Evolutionary conservation across 2,888 invertebrate species (phyloP), one percentile per base, ranked within the genome.

Genomic region (Dasypolia templi): DNA sequence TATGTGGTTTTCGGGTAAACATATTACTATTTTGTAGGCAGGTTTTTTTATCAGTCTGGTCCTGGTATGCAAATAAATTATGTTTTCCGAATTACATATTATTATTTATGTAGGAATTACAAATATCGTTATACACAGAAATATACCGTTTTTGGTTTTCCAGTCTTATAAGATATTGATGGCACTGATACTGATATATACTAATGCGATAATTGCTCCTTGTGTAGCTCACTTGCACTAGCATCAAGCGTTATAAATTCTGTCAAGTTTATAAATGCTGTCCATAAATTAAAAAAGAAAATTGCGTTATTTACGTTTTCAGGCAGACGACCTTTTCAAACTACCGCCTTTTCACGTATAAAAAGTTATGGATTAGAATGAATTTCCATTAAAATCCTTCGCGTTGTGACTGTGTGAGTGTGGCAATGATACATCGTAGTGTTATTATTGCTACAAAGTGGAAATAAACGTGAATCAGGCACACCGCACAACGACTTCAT

Each of bases 1-100:
- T 19, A n/a, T 29, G 59, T 29, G n/a, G n/a, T 17, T 53, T 78
- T 69, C 44, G 46, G 9, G 12, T 53, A 64, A 77, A 39, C 1
- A 44, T 42, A 32, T 46, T 35, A 19, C 19, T 78, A 0, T 49
- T 32, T 26, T 32, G 22, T 26, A 51, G 35, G 17, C n/a, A n/a
- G n/a, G n/a, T n/a, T n/a, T n/a, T 39, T 3, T 35, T 55, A 55
- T 39, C n/a, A 11, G 44, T 19, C 3, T 73, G 4, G 4, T n/a
- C 32, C 26, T 22, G 12, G 14, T 46, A 26, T 26, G 29, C 14
- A 42, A 58, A 39, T 17, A 39, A 12, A 49, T 32, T 42, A 32
- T 49, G 9, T 32, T 35, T 56, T 71, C 22, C 56, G 22, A 17
- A 29, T 26, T 22, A 1, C 1, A 32, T 39, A 39, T 71, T 46